Base-by-base conservation (phyloP, 2,113 vertebrate species). In the Nettapus auritus region DNA sequence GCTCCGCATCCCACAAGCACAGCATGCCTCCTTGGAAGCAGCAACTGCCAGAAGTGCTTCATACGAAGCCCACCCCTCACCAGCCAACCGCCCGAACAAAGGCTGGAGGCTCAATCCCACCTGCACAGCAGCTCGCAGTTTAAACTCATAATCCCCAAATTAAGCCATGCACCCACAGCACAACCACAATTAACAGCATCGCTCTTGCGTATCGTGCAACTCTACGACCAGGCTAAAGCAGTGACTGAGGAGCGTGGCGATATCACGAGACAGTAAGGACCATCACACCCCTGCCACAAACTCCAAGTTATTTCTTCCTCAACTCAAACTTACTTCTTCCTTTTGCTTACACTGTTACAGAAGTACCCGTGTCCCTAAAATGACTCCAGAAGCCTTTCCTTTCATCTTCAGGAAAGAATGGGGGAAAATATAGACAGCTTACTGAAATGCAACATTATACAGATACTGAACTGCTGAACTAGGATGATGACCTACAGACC, bases 11-110 rank as follows among this genome's bases (percentile, higher is more conserved):
- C 80, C 59, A n/a, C 18, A 29, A 22, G n/a, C 26, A 33, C 9
- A 9, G 44, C 12, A 6, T 5, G 1, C 4, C 36, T 55, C 44
- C 44, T n/a, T 16, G 42, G 25, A 11, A 50, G 62, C 29, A 55
- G 26, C 22, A 55, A 28, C 19, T 10, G 5, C 48, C 48, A 46
- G 0, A 28, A 83, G 71, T 42, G 28, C 56, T 48, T 48, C 20
- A 5, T 22, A 31, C 0, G 4, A 50, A 89, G 52, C 75, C 55
- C 90, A 71, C 7, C 25, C 40, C 64, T 81, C 48, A 83, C 34
- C 36, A 84, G 13, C 33, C 69, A 67, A 44, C 18, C 0, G 0
- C 64, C 53, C 8, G 3, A 71, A 68, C 22, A 6, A n/a, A 82
- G 18, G 16, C 1, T 62, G 48, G 48, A 63, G 25, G 50, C 44